Evolutionary conservation across 2,797 vertebrate genomes (phyloP).

Genomic region (Lutjanus argentimaculatus): DNA sequence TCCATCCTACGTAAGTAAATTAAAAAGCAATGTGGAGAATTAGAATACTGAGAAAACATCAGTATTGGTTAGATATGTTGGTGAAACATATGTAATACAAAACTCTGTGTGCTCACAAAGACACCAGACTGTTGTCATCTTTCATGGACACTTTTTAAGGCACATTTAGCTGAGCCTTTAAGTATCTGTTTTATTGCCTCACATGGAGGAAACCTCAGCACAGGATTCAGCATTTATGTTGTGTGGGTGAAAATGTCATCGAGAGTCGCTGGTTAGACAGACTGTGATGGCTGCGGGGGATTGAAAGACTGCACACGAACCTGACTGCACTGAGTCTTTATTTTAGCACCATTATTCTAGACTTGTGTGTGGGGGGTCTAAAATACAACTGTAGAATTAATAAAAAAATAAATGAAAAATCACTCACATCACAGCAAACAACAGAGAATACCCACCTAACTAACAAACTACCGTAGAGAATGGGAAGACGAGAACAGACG

Average conservation of each 20-base stretch:
- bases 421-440: neutral
- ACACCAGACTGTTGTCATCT: neutral
- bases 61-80: no score
- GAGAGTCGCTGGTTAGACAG: neutral
- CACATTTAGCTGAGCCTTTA: neutral
- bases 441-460: no score
- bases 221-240: neutral
- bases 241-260: neutral
- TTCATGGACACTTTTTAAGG: neutral
- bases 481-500: no score
- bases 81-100: neutral
- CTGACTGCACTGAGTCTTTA: neutral
- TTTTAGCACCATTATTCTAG: neutral
- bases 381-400: neutral
- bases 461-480: neutral
- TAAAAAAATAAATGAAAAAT: neutral
- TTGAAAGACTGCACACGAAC: neutral
- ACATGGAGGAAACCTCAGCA: neutral
- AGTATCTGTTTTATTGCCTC: neutral
- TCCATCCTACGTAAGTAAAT: no score
- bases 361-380: neutral
- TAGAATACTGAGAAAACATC: neutral
- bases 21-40: neutral
- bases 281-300: neutral
- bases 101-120: neutral